Base-by-base conservation (phyloP, 2,888 invertebrate species). In the Tanypteryx hageni region DNA sequence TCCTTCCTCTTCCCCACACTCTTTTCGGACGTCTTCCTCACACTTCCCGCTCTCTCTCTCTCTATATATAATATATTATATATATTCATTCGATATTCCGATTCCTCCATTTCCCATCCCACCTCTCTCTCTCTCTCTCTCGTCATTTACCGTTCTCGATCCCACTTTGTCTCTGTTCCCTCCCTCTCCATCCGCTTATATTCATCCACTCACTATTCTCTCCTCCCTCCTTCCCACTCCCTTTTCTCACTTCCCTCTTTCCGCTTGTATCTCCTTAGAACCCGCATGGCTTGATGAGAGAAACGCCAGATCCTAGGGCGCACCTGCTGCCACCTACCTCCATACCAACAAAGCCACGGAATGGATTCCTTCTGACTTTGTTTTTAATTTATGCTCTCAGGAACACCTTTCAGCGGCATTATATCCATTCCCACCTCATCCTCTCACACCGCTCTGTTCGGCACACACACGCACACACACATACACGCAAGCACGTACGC, bases 331-430 rank as follows among this genome's bases (percentile, higher is more conserved):
- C 86, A 22, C 14, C 86, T 64, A 58, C 86, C 86, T 22, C 86
- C 61, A 31, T 64, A 31, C 18, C 86, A 86, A 61, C 31, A 59
- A 61, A 18, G 59, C 86, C 27, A 59, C 85, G 59, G 59, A 86
- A 86, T 86, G 86, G 86, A 86, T 86, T 86, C 86, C 86, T 61
- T 31, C 58, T 86, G 61, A 61, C 61, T 86, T 86, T 22, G 59
- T 61, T 86, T 86, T 86, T 86, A 86, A 86, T 86, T 86, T 86
- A 86, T 86, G 86, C 86, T 86, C 58, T 27, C 31, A 58, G 86
- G 61, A 86, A 86, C 86, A 86, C 86, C 86, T 86, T 86, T 86
- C 86, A 27, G 86, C 61, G 18, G 31, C 86, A 86, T 86, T 61
- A 86, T 61, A 56, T 61, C 61, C 2, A 27, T 92, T 31, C 59